phyloP scores from a whole-genome alignment of 1,140 invertebrate species.

The Scylla paramamosain region DNA sequence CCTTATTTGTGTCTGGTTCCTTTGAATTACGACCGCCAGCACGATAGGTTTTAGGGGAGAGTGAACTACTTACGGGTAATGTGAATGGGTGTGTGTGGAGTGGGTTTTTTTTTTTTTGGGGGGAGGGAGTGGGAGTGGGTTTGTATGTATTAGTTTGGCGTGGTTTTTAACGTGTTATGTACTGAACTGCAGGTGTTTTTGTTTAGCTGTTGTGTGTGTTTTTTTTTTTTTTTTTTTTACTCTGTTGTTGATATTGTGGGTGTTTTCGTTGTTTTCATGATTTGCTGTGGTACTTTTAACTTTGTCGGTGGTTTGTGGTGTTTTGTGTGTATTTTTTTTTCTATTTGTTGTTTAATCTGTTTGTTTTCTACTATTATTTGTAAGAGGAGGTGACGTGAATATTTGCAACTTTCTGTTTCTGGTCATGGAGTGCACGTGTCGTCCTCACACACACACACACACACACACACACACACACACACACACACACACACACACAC shows the following conservation, averaged over 20 bases:
- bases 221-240: neutral
- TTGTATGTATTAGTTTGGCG: neutral
- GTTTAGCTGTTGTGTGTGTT: slow-evolving; percentile 1
- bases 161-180: neutral
- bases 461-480: neutral
- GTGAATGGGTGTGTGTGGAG: neutral
- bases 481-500: slow-evolving; percentile 32
- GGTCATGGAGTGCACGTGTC: no score
- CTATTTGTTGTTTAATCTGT: no score
- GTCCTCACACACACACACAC: no score
- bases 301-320: no score
- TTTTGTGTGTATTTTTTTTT: no score
- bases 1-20: neutral
- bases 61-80: neutral
- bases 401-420: no score
- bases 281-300: no score
- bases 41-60: neutral
- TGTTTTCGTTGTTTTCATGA: no score
- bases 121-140: neutral
- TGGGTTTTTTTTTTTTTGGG: neutral
- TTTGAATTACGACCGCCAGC: neutral
- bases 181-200: neutral
- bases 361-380: no score
- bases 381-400: no score
- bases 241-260: no score